Base-by-base conservation (phyloP, 2,113 vertebrate genomes). In the Caloenas nicobarica region DNA sequence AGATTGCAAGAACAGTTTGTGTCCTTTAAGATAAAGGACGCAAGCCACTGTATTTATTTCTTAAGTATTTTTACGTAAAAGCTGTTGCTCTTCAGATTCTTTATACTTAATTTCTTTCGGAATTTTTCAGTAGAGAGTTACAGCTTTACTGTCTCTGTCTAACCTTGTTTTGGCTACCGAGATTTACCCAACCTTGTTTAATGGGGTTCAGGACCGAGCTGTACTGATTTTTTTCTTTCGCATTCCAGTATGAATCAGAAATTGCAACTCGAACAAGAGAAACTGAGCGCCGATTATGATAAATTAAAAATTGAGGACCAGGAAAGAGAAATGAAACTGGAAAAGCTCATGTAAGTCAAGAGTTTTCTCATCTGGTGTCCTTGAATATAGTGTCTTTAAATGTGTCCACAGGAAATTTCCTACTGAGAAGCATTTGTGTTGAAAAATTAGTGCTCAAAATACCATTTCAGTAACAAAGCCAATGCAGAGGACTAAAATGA, bases 251-350 rank as follows among this genome's bases (percentile, higher is more conserved):
- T 98, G 97, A 99, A 98, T 78, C 99, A 99, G 97, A 98, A 98
- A 42, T 97, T 99, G 95, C 98, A 99, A 86, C 97, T 99, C 97
- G 98, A 99, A 91, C 98, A 98, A 94, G 98, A 99, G 88, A 99
- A 99, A 95, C 98, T 99, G 80, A 98, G 97, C 70, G 98, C 98
- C 17, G 99, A 99, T 97, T 98, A 98, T 76, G 98, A 99, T 76
- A 99, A 98, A 95, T 97, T 99, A 86, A 99, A 98, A 97, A 96
- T 97, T 12, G 98, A 99, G 78, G 99, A 99, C 71, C 98, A 98
- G 83, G 98, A 99, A 93, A 99, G 99, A 93, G 98, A 99, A 53
- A 97, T 98, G 93, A 98, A 98, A 38, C 98, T 99, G 82, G 98
- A 99, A 91, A 98, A 99, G 84, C 98, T 98, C 72, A 86, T 98